A percentile compares a stretch with the other conserved stretches of the same genome.
phyloP scores from a whole-genome alignment of 2,888 invertebrate genomes.

The Caenorhabditis sp. region DNA sequence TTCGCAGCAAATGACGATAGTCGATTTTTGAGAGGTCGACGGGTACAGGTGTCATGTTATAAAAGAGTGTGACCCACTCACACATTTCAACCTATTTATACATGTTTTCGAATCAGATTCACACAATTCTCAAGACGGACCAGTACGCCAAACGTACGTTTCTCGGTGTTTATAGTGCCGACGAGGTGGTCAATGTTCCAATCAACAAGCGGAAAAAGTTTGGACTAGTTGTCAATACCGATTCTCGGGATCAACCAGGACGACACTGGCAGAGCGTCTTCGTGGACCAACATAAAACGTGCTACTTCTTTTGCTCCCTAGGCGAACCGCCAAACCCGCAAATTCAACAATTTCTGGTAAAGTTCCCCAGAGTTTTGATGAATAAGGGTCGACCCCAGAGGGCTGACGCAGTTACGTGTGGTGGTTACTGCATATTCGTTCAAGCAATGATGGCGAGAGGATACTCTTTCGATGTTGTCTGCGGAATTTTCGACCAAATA shows the following conservation, averaged over 20 bases:
- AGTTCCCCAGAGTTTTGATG: neutral
- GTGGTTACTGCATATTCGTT: slow-evolving; percentile 14
- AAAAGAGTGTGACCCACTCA: neutral
- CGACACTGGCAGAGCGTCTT: slow-evolving; percentile 11
- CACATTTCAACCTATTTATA: neutral
- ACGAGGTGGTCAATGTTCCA: neutral
- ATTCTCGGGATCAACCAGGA: neutral
- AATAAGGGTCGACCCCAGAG: neutral
- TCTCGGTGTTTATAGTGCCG: slow-evolving; percentile 2
- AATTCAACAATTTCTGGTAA: neutral
- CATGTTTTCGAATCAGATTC: slow-evolving; percentile 11
- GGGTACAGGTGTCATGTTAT: slow-evolving; percentile 22
- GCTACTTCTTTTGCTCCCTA: slow-evolving; percentile 14
- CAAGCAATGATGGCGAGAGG: slow-evolving; percentile 6
- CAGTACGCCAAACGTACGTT: neutral
- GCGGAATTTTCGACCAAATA: slow-evolving; percentile 4
- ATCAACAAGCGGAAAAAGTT: neutral
- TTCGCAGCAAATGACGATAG: neutral
- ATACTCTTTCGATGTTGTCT: neutral
- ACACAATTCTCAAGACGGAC: neutral
- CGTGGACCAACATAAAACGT: neutral
- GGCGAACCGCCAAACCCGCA: neutral
- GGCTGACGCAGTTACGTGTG: neutral
- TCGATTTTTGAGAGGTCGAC: slow-evolving; percentile 21
- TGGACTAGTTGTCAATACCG: slow-evolving; percentile 10